Base-by-base conservation (phyloP, 1,140 invertebrate species). In the Aphaenogaster rudis region DNA sequence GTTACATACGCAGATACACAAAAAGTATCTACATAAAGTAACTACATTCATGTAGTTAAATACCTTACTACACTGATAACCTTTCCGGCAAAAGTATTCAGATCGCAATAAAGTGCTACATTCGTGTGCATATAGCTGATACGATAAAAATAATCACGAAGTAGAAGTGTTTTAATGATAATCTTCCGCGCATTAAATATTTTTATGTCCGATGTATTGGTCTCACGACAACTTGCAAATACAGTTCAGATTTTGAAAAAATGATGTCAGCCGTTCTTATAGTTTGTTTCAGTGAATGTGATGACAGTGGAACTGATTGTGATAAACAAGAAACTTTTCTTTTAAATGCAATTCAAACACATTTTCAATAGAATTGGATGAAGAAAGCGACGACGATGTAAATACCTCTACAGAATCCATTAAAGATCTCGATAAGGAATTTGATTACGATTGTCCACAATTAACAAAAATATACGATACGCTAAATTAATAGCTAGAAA, bases 61-160 rank as follows among this genome's bases (percentile, higher is more conserved):
- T n/a, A n/a, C n/a, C n/a, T n/a, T n/a, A n/a, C n/a, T n/a, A n/a
- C n/a, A n/a, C n/a, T n/a, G n/a, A n/a, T n/a, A 21, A 21, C 21
- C 54, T 77, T 39, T 61, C 54, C 6, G 57, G 39, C 8, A 77
- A 77, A 77, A 77, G 11, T 61, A 61, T 42, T 77, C 54, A 77
- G 57, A 77, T 57, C n/a, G 6, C 21, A 77, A 77, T 63, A 77
- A 33, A 45, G 8, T 77, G 57, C n/a, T 48, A 45, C 21, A 61
- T 77, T 45, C 74, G 57, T 61, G 36, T 77, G 21, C 57, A 77
- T 48, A 61, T 77, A 45, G 52, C 74, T 45, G 42, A 69, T 69
- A 28, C 0, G 3, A 69, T 69, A 69, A 69, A 69, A 69, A 28
- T 50, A 11, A 48, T 69, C 4, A 48, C 66, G 4, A 69, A 28